phyloP scores from a whole-genome alignment of 2,888 invertebrate species.

The Fissipunctia ypsillon region DNA sequence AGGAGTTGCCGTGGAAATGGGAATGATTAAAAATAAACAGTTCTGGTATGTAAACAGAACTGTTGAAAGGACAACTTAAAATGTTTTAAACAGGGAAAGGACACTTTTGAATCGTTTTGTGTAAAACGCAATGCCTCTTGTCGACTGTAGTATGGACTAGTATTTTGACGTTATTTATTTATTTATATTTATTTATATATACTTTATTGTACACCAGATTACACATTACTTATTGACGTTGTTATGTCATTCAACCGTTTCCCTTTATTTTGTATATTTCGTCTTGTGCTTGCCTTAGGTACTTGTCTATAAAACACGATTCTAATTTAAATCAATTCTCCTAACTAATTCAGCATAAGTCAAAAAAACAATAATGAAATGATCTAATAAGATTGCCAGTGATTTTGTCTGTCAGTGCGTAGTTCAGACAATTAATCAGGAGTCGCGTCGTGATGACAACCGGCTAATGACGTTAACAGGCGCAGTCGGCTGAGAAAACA shows the following conservation, averaged over 20 bases:
- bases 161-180: too few species aligned
- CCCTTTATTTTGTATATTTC: neutral
- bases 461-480: conserved; percentile 72
- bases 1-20: neutral
- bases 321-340: neutral
- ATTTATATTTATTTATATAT: too few species aligned
- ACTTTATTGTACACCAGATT: too few species aligned
- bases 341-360: neutral
- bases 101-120: neutral
- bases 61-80: neutral
- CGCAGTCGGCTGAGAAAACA: conserved; percentile 70
- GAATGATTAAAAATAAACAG: neutral
- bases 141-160: neutral
- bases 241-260: too few species aligned
- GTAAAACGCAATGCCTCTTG: neutral
- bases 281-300: too few species aligned
- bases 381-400: conserved; percentile 60
- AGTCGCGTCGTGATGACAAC: conserved; percentile 67
- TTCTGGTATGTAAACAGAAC: neutral
- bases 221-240: too few species aligned
- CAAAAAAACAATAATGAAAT: conserved; percentile 46
- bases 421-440: conserved; percentile 69
- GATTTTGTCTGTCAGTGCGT: conserved; percentile 67
- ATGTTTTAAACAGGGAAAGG: too few species aligned
- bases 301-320: neutral